A percentile compares a stretch with the other conserved stretches of the same genome.
phyloP scores from a whole-genome alignment of 2,888 invertebrate genomes.

The Ernsta delagoae region DNA sequence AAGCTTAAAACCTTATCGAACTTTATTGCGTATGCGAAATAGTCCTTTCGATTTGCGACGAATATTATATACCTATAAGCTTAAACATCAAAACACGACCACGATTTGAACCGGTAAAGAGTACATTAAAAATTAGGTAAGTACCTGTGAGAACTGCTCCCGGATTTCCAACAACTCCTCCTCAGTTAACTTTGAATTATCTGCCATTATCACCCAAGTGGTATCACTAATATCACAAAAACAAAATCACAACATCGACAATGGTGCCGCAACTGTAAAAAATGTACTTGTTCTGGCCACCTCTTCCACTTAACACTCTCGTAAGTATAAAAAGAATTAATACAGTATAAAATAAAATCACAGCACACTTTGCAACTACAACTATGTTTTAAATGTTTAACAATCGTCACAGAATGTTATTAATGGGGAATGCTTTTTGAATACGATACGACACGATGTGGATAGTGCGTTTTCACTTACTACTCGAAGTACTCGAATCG shows the following conservation, averaged over 20 bases:
- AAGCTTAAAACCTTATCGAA: background rate
- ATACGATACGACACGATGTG: conserved; percentile 32
- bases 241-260: conserved; percentile 71
- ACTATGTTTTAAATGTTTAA: too few species aligned
- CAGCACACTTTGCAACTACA: too few species aligned
- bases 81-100: too few species aligned
- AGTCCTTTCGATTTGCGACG: too few species aligned
- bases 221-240: conserved; percentile 72
- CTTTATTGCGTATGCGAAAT: too few species aligned
- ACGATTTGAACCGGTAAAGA: too few species aligned
- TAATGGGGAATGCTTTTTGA: conserved; percentile 38
- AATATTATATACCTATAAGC: too few species aligned
- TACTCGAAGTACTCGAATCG: conserved; percentile 27
- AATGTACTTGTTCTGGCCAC: conserved; percentile 49
- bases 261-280: conserved; percentile 47
- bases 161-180: conserved; percentile 91
- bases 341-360: too few species aligned
- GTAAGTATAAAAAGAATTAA: conserved; percentile 48
- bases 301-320: conserved; percentile 60
- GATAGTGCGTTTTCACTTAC: conserved; percentile 38
- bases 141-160: conserved; percentile 77
- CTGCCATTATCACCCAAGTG: conserved; percentile 75
- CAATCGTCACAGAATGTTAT: conserved; percentile 41
- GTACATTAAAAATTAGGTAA: too few species aligned
- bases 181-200: conserved; percentile 84